These are phyloP conservation scores for Solenopsis invicta DNA, from an alignment of 1,140 invertebrate genomes.

Conservation along the genomic window DNA sequence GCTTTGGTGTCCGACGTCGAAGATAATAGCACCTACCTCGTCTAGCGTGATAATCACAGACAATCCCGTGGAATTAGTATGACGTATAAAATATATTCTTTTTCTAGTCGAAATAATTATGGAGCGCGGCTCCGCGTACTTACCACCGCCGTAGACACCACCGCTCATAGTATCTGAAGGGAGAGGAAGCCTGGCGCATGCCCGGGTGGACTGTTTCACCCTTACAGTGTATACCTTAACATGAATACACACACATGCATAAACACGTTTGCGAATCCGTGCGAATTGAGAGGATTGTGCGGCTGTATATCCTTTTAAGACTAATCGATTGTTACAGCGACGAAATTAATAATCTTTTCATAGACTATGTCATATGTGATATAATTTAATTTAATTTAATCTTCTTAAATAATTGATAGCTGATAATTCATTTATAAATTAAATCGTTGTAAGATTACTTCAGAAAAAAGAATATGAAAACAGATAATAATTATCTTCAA, in stretches of 20 bases:
- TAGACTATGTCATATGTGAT: background rate
- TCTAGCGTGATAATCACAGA: constrained; percentile 84
- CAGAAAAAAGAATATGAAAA: background rate
- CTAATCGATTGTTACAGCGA: constrained; percentile 33
- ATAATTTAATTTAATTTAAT: background rate
- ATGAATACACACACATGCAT: background rate
- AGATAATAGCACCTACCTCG: constrained; percentile 93
- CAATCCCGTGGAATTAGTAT: background rate
- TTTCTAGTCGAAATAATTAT: constrained; percentile 56
- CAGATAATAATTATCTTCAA: background rate
- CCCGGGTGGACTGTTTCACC: constrained; percentile 38
- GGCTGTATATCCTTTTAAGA: constrained; percentile 1
- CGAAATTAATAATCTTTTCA: background rate
- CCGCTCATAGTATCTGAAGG: constrained; percentile 85
- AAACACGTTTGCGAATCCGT: background rate
- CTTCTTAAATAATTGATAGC: background rate
- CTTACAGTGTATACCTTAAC: constrained; percentile 19
- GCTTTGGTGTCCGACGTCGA: constrained; percentile 91
- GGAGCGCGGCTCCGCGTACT: constrained; percentile 68
- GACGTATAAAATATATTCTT: background rate
- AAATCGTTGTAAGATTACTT: background rate
- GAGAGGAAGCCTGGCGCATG: constrained; percentile 75
- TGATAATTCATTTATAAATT: background rate
- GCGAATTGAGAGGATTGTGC: constrained; percentile 22
- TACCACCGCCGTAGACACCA: constrained; percentile 87